Conservation (phyloP, 2,797 vertebrate species). For the Hylomyscus alleni region DNA sequence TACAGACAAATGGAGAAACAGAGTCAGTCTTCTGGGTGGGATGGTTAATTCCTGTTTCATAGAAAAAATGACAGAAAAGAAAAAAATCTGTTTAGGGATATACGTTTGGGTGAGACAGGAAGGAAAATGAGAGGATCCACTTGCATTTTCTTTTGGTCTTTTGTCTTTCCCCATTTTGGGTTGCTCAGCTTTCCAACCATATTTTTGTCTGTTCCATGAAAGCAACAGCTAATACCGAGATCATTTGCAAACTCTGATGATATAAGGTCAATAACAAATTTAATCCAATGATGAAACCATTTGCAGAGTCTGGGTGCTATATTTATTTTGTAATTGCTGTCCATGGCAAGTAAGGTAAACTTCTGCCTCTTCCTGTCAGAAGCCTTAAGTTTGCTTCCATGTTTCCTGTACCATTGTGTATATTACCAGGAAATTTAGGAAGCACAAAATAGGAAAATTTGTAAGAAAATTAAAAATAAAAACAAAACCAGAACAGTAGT, state of each 20-base stretch:
- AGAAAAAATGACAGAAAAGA: not conserved
- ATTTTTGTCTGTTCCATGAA: not conserved
- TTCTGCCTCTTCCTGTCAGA: not conserved
- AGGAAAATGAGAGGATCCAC: not conserved
- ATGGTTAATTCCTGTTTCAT: not conserved
- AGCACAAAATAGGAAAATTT: not conserved
- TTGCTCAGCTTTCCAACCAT: not conserved
- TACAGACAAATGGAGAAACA: not conserved
- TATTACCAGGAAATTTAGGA: not conserved
- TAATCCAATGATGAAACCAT: not conserved
- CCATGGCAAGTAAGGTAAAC: not conserved
- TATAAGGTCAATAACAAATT: not conserved
- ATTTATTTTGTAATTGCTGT: not conserved
- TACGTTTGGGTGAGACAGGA: not conserved
- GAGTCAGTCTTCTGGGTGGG: not conserved
- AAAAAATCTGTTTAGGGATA: not conserved
- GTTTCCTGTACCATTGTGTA: not conserved
- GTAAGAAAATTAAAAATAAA: not conserved
- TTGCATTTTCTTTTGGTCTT: not conserved
- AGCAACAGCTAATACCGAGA: not conserved
- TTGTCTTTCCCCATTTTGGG: not conserved
- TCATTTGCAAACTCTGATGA: not conserved
- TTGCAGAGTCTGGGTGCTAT: not conserved
- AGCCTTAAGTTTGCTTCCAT: not conserved
- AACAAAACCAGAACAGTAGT: rapidly evolving